Evolutionary conservation across 1,140 invertebrate genomes (phyloP).

Genomic region (Conus betulinus): DNA sequence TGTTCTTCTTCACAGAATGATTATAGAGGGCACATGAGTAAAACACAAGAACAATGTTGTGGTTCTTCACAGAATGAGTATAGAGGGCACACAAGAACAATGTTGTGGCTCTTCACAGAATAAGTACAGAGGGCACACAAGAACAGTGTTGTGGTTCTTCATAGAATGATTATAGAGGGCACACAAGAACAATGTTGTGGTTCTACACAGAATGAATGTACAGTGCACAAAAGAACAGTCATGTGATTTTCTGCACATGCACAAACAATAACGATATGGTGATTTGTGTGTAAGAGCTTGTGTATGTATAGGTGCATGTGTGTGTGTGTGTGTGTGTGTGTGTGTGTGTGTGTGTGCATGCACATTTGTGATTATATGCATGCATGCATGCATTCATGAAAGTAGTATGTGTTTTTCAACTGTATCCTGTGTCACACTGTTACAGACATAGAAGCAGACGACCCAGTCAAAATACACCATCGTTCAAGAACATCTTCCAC

Average conservation of each 20-base stretch:
- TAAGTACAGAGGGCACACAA: background rate
- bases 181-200: background rate
- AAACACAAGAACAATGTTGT: background rate
- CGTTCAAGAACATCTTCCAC: too few species aligned
- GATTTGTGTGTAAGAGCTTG: background rate
- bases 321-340: constrained; percentile 22
- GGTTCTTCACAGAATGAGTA: background rate
- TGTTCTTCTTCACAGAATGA: background rate
- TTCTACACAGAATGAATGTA: background rate
- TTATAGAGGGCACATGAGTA: background rate
- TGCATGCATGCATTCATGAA: background rate
- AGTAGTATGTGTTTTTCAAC: background rate
- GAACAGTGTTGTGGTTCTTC: background rate
- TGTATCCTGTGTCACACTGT: background rate
- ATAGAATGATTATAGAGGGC: background rate
- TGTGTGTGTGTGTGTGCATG: background rate
- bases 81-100: background rate
- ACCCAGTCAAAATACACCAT: too few species aligned
- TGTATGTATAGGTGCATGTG: background rate
- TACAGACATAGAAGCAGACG: background rate
- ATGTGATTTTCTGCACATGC: background rate
- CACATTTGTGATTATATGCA: background rate
- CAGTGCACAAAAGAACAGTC: background rate
- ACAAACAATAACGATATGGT: background rate
- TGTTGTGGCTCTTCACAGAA: background rate